Base-by-base conservation (phyloP, 2,113 vertebrate species). In the Aphyosemion australe region DNA sequence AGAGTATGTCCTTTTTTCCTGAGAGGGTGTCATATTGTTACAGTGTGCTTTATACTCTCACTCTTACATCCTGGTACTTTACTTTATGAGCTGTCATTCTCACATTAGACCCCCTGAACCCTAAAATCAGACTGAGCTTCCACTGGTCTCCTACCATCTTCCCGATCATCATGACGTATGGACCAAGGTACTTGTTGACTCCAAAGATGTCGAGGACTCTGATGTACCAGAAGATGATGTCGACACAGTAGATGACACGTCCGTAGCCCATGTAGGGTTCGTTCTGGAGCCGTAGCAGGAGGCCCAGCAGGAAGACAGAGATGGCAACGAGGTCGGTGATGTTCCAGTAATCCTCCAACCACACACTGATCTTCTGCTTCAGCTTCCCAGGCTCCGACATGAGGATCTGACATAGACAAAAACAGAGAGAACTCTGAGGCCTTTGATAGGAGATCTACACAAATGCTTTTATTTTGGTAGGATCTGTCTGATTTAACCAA, bases 211-310 rank as follows among this genome's bases (percentile, higher is more conserved):
- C 97, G 8, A 99, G 92, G 37, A 99, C 97, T 1, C 97, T 93
- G 73, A 99, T 99, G 90, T 99, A 99, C 97, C 97, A 99, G 93
- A 99, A 97, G 85, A 99, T 99, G 4, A 99, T 99, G 84, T 98
- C 97, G 26, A 99, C 95, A 0, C 97, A 99, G 90, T 99, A 99
- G 90, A 99, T 95, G 62, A 99, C 97, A 0, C 97, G 94, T 13
- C 97, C 97, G 1, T 97, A 98, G 59, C 97, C 94, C 96, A 99
- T 95, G 72, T 96, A 99, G 0, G 97, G 97, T 65, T 98, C 94
- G 39, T 68, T 93, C 91, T 99, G 96, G 8, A 99, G 89, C 56
- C 97, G 93, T 54, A 99, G 93, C 74, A 98, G 81, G 1, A 95
- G 88, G 39, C 97, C 97, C 2, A 97, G 89, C 61, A 97, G 84